phyloP scores from a whole-genome alignment of 2,113 vertebrate species.

The Phaethon lepturus region DNA sequence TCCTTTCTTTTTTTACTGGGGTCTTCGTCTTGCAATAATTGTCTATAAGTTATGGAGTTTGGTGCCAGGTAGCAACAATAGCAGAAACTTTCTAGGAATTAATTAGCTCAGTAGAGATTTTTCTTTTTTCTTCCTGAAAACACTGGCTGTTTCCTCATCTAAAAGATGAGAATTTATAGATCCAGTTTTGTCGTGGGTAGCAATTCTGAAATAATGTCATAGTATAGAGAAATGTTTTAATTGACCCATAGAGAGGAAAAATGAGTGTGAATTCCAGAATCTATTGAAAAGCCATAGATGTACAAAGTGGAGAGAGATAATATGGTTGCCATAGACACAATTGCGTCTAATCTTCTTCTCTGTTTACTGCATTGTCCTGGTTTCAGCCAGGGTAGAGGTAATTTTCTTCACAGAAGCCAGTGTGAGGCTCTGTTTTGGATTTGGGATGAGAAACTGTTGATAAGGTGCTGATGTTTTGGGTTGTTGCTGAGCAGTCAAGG shows the following conservation, averaged over 20 bases:
- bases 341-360: slow-evolving; percentile 1
- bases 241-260: neutral
- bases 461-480: too few species aligned
- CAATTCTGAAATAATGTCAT: neutral
- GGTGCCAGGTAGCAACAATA: neutral
- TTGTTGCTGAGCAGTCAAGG: too few species aligned
- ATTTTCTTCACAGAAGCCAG: too few species aligned
- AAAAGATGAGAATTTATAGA: neutral
- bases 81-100: neutral
- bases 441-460: too few species aligned
- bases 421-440: too few species aligned
- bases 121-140: neutral
- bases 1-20: neutral
- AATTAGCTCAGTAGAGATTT: neutral
- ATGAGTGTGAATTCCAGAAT: neutral
- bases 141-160: neutral
- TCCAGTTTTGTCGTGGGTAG: neutral
- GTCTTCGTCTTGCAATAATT: neutral
- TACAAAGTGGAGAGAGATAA: neutral
- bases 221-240: slow-evolving; percentile 13
- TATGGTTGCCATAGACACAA: slow-evolving; percentile 57
- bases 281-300: neutral
- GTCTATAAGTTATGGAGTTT: neutral
- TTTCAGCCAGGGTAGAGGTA: too few species aligned
- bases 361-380: neutral